A percentile compares a stretch with the other conserved stretches of the same genome.
Conservation (phyloP, 1,140 invertebrate species). For the Oreohelix idahoensis region DNA sequence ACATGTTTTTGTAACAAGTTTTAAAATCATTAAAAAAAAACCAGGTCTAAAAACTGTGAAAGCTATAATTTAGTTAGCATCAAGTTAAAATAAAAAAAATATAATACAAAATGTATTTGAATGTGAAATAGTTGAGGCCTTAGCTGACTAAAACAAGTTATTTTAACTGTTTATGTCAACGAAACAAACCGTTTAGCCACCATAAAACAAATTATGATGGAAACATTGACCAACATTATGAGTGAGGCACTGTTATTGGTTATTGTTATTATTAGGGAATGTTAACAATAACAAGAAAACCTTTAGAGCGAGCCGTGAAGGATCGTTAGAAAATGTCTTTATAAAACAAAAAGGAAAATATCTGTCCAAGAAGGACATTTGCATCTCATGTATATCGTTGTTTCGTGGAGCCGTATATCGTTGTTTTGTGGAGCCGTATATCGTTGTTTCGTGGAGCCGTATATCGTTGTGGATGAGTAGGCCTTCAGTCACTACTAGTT, state of each 20-base stretch:
- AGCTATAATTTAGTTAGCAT: too few relatives aligned
- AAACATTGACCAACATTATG: background rate
- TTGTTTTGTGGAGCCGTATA: too few relatives aligned
- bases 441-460: background rate
- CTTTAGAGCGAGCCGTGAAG: background rate
- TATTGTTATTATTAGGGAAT: background rate
- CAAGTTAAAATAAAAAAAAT: too few relatives aligned
- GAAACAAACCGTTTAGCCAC: background rate
- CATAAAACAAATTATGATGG: background rate
- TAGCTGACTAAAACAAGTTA: too few relatives aligned
- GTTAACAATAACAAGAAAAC: constrained; percentile 4
- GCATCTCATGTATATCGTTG: background rate
- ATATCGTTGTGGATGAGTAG: background rate
- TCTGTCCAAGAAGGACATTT: background rate
- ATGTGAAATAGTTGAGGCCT: too few relatives aligned
- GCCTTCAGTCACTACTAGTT: too few relatives aligned
- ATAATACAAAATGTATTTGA: too few relatives aligned
- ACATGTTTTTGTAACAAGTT: too few relatives aligned
- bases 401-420: background rate
- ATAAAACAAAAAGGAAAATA: background rate
- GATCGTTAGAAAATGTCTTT: too few relatives aligned
- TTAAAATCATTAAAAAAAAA: too few relatives aligned
- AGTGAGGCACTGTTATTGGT: background rate
- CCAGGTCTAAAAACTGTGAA: too few relatives aligned
- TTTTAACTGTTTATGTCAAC: background rate